Percentiles rank a stretch among this genome's conserved stretches.
These are phyloP conservation scores for Axea sp. DNA, from an alignment of 2,888 invertebrate species.

Conservation along the genomic window DNA sequence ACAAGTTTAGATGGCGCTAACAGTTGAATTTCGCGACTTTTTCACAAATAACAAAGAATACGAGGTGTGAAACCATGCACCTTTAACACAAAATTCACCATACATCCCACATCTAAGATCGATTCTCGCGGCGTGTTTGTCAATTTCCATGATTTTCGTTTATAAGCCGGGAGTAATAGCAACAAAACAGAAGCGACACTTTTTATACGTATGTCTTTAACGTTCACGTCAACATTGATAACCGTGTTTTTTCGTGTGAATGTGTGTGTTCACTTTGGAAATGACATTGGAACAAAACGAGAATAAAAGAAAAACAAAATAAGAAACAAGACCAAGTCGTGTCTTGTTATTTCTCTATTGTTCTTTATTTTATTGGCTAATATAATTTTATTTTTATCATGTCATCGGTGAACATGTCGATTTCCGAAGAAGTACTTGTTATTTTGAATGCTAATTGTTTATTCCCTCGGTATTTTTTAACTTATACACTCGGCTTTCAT, in stretches of 20 bases:
- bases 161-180: constrained; percentile 37
- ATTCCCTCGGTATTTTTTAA: too few species aligned
- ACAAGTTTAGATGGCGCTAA: too few species aligned
- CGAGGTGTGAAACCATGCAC: not conserved
- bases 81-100: too few species aligned
- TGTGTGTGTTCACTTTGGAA: constrained; percentile 52
- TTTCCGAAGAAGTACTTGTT: too few species aligned
- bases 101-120: too few species aligned
- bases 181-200: constrained; percentile 41
- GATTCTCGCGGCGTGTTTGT: constrained; percentile 4
- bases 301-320: not conserved
- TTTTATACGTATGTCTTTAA: constrained; percentile 55
- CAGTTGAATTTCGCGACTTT: too few species aligned
- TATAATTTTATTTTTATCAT: not conserved
- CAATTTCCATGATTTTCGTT: constrained; percentile 26
- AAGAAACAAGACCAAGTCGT: constrained; percentile 11
- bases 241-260: constrained; percentile 47
- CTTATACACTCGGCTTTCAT: too few species aligned
- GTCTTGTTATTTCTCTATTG: constrained; percentile 1
- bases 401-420: too few species aligned
- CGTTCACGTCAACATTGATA: constrained; percentile 49
- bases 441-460: too few species aligned
- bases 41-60: too few species aligned
- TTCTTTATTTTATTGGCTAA: constrained; percentile 3
- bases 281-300: constrained; percentile 7